These are phyloP conservation scores for Tetrax tetrax DNA, from an alignment of 2,113 vertebrate species.

Conservation along the genomic window DNA sequence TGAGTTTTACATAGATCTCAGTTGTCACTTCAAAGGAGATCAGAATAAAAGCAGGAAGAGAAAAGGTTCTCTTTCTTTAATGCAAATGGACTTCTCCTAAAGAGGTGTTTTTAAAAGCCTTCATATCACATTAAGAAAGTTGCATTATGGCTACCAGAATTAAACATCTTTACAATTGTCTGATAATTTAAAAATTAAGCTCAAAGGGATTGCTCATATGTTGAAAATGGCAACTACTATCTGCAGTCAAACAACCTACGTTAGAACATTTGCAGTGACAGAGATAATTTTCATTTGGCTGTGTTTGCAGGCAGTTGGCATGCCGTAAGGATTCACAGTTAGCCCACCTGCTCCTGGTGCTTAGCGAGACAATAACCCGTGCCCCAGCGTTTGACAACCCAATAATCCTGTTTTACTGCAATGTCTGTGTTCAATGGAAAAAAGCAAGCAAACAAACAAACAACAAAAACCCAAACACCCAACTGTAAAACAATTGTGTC, in stretches of 20 bases:
- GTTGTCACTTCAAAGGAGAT: constrained; percentile 4
- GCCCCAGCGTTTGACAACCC: neutral
- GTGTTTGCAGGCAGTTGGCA: neutral
- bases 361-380: neutral
- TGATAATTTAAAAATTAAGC: neutral
- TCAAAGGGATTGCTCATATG: neutral
- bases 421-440: neutral
- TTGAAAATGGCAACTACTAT: neutral
- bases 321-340: accelerated
- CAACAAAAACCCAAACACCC: neutral
- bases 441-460: neutral
- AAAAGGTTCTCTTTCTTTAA: neutral
- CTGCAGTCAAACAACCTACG: neutral
- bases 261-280: neutral
- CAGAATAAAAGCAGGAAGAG: neutral
- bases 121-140: neutral
- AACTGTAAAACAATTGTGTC: neutral
- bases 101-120: neutral
- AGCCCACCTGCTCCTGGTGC: neutral
- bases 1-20: constrained; percentile 7
- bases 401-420: neutral
- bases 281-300: neutral
- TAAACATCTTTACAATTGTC: neutral
- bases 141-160: neutral
- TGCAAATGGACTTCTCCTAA: neutral